Percentiles rank a stretch among this genome's conserved stretches.
phyloP scores from a whole-genome alignment of 2,113 vertebrate genomes.

The Cavia porcellus region DNA sequence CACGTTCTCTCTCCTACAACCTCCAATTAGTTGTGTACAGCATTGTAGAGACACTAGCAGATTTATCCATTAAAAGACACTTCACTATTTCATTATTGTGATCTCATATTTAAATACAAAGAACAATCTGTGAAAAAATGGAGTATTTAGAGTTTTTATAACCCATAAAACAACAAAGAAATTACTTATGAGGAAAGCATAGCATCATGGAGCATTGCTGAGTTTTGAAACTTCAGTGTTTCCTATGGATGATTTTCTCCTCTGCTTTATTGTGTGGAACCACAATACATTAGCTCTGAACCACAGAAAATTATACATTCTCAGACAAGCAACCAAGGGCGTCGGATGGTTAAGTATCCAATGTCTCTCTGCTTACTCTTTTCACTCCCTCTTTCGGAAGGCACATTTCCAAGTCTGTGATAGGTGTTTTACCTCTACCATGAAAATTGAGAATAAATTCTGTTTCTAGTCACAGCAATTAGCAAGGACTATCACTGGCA shows the following conservation, averaged over 20 bases:
- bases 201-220: conserved; percentile 27
- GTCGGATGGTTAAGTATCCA: background rate
- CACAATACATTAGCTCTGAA: background rate
- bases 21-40: conserved; percentile 70
- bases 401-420: background rate
- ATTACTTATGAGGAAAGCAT: conserved; percentile 74
- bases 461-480: conserved; percentile 27
- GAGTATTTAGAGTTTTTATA: conserved; percentile 81
- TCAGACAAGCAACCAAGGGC: background rate
- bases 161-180: conserved; percentile 77
- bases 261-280: background rate
- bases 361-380: background rate
- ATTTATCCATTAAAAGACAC: conserved; percentile 81
- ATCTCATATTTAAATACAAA: conserved; percentile 79
- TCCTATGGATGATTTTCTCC: conserved; percentile 39
- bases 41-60: conserved; percentile 70
- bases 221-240: conserved; percentile 51
- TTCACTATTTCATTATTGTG: conserved; percentile 83
- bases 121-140: conserved; percentile 77
- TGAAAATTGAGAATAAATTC: background rate
- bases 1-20: background rate
- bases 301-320: conserved; percentile 36
- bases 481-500: background rate
- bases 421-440: background rate
- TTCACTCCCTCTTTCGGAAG: background rate